A percentile compares a stretch with the other conserved stretches of the same genome.
phyloP scores from a whole-genome alignment of 2,888 invertebrate species.

The Dusona sp. region DNA sequence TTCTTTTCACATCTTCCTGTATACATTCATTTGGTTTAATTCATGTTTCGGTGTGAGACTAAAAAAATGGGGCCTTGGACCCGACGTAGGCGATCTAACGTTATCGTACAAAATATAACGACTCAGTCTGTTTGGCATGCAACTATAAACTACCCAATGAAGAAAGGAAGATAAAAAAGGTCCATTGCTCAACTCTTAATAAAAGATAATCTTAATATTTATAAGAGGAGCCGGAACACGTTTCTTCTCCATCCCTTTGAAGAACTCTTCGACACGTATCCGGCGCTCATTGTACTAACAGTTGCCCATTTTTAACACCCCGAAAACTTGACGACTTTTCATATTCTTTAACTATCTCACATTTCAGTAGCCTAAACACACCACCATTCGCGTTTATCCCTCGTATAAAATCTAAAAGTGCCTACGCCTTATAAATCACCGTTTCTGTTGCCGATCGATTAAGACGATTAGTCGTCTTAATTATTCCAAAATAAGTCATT shows the following conservation, averaged over 20 bases:
- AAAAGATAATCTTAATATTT: slow-evolving; percentile 72
- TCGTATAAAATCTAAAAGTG: slow-evolving; percentile 76
- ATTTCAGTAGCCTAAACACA: neutral
- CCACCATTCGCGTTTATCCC: slow-evolving; percentile 43
- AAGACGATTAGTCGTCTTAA: neutral
- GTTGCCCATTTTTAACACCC: slow-evolving; percentile 71
- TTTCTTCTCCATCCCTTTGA: slow-evolving; percentile 65
- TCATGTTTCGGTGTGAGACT: slow-evolving; percentile 4
- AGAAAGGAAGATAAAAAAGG: neutral
- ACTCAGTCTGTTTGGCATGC: slow-evolving; percentile 70
- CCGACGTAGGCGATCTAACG: slow-evolving; percentile 66
- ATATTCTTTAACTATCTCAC: slow-evolving; percentile 13
- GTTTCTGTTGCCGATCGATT: slow-evolving; percentile 40
- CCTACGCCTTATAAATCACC: slow-evolving; percentile 65
- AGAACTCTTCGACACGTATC: slow-evolving; percentile 73
- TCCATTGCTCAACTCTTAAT: slow-evolving; percentile 4
- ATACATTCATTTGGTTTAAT: slow-evolving; percentile 1
- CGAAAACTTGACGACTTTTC: slow-evolving; percentile 25
- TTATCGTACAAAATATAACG: slow-evolving; percentile 70
- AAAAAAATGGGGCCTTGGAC: slow-evolving; percentile 61
- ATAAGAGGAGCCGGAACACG: slow-evolving; percentile 74
- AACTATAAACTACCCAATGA: slow-evolving; percentile 60
- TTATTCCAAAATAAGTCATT: neutral
- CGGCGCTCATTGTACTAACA: slow-evolving; percentile 77
- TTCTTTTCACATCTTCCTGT: slow-evolving; percentile 1